Base-by-base conservation (phyloP, 2,797 vertebrate species). In the Esox masquinongy region DNA sequence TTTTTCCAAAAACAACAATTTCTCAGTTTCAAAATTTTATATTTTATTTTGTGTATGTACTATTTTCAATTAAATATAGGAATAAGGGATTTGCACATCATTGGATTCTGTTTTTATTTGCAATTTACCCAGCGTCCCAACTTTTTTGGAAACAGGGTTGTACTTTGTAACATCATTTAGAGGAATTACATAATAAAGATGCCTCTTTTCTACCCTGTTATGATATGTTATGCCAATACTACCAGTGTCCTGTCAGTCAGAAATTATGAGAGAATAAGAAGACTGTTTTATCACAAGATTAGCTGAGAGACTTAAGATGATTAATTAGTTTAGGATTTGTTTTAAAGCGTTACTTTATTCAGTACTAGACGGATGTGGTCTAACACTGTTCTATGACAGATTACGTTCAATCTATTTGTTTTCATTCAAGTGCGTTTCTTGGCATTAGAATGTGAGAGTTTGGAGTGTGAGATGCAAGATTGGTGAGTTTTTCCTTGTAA, bases 271-370 rank as follows among this genome's bases (percentile, higher is more conserved):
- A 43, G 67, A 43, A 11, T 14, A n/a, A 50, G 22, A 70, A 15
- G 2, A 17, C n/a, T 15, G 24, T 31, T 53, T 31, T 22, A 26
- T 51, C 19, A 71, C 47, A 16, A 26, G 24, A 50, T 50, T 71
- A 22, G 9, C 22, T 17, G 43, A 14, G 69, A 51, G 49, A 22
- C 7, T 49, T 11, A 14, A 49, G 68, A 22, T 12, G 49, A 56
- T 47, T 72, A 26, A 53, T 72, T 72, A 34, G 50, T 50, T 70
- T 15, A 9, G 49, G 49, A 71, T 71, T 71, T 71, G 49, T 31
- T 50, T 31, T 19, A 70, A 51, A 50, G 22, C 47, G 43, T 29
- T 50, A 15, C 34, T 39, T 68, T 22, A 12, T 31, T 31, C 29
- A 31, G 29, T 34, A 66, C 26, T 31, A 19, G 34, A 22, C 19